phyloP scores from a whole-genome alignment of 2,888 invertebrate genomes.

The Cistogaster globosa region DNA sequence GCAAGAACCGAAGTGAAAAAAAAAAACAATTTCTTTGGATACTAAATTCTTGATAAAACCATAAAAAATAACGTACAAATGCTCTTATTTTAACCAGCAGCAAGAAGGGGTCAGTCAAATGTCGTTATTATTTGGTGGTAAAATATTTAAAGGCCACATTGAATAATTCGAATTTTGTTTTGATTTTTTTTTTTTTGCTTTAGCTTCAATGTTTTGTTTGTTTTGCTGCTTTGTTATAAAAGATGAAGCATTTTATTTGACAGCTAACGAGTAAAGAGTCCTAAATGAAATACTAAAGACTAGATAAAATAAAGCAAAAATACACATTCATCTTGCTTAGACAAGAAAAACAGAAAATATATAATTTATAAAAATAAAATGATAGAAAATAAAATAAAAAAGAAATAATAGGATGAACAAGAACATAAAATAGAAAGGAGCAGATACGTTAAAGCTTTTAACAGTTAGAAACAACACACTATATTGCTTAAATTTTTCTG shows the following conservation, averaged over 20 bases:
- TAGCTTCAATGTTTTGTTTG: not conserved
- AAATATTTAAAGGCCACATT: conserved; percentile 17
- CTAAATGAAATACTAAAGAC: conserved; percentile 36
- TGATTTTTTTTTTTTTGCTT: not conserved
- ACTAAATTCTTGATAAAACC: not conserved
- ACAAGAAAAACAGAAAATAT: conserved; percentile 1
- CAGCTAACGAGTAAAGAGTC: conserved; percentile 59
- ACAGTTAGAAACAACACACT: not conserved
- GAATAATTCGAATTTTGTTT: not conserved
- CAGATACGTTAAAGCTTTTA: conserved; percentile 18
- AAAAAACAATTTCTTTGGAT: no score
- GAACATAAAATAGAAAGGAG: not conserved
- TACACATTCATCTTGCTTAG: conserved; percentile 44
- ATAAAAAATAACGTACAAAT: not conserved
- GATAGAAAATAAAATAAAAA: conserved; percentile 17
- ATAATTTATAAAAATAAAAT: conserved; percentile 17
- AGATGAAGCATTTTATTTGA: conserved; percentile 61
- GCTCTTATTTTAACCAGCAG: not conserved
- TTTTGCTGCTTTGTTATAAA: not conserved
- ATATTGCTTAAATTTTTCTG: not conserved
- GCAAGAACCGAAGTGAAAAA: not conserved
- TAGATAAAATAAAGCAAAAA: conserved; percentile 25
- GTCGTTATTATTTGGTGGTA: conserved; percentile 4
- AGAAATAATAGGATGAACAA: not conserved
- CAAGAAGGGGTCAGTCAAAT: conserved; percentile 6